phyloP scores from a whole-genome alignment of 2,888 invertebrate genomes.

The Hemithea aestivaria region DNA sequence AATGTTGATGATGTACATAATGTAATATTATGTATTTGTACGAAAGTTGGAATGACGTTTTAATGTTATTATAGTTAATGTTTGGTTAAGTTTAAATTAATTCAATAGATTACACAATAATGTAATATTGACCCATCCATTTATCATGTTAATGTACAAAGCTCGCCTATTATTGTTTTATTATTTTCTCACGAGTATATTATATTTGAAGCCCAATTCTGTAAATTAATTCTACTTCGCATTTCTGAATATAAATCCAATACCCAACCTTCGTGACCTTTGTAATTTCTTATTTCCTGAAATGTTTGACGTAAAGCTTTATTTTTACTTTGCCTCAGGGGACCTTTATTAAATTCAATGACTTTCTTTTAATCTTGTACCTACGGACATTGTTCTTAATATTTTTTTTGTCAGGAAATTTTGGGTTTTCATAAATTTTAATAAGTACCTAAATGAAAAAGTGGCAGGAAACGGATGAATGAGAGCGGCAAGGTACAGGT shows the following conservation, averaged over 20 bases:
- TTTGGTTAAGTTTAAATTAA: constrained; percentile 7
- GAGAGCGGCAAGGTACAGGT: no score
- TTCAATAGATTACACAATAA: constrained; percentile 2
- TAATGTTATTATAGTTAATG: constrained; percentile 7
- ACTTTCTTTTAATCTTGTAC: not conserved
- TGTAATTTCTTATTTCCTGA: constrained; percentile 4
- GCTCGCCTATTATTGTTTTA: constrained; percentile 5
- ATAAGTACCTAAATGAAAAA: no score
- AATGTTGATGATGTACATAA: constrained; percentile 13
- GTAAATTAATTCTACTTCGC: constrained; percentile 3
- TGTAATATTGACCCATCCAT: constrained; percentile 5
- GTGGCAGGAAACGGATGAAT: no score
- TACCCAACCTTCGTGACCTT: constrained; percentile 10
- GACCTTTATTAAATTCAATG: not conserved
- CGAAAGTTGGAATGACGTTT: constrained; percentile 12
- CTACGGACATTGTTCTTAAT: no score
- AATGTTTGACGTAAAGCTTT: constrained; percentile 1
- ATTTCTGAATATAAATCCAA: constrained; percentile 7
- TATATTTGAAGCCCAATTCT: constrained; percentile 7
- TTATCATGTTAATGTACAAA: constrained; percentile 6
- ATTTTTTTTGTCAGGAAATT: no score
- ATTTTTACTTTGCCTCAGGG: no score
- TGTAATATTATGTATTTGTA: no score
- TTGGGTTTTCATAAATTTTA: no score
- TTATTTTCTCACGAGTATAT: constrained; percentile 9